These are phyloP conservation scores for Hippocampus abdominalis DNA, from an alignment of 2,113 vertebrate genomes.

Conservation along the genomic window DNA sequence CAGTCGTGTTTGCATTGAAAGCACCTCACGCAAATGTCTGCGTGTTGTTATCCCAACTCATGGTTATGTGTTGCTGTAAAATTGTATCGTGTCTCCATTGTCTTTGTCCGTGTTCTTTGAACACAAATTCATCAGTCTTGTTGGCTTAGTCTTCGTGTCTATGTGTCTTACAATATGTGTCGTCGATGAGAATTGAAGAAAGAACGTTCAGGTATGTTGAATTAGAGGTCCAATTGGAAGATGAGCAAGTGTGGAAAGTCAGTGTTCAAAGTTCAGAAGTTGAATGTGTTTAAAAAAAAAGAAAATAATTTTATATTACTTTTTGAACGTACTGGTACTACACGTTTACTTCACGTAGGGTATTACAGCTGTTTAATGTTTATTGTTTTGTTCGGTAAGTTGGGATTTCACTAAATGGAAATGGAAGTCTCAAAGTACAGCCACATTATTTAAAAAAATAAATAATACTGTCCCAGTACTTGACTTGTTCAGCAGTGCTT, in stretches of 20 bases:
- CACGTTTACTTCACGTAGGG: too few relatives aligned
- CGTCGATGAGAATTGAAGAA: slow-evolving; percentile 1
- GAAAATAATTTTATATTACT: neutral
- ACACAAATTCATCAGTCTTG: neutral
- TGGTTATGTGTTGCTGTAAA: neutral
- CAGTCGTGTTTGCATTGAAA: neutral
- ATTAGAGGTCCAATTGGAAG: neutral
- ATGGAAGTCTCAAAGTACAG: too few relatives aligned
- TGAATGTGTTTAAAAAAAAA: neutral
- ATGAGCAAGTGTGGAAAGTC: neutral
- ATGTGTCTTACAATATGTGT: neutral
- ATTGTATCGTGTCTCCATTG: neutral
- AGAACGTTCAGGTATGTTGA: neutral
- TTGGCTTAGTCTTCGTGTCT: neutral
- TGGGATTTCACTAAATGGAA: too few relatives aligned
- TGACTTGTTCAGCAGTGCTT: too few relatives aligned
- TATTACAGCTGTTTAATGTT: too few relatives aligned
- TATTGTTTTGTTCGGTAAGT: too few relatives aligned
- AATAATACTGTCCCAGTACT: too few relatives aligned
- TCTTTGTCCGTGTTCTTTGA: neutral
- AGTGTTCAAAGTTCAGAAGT: neutral
- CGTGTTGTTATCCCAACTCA: neutral
- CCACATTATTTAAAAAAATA: too few relatives aligned
- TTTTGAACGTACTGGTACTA: neutral
- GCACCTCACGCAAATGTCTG: neutral